Conservation (phyloP, 2,797 vertebrate genomes). For the Tokudaia tokunoshimensis region DNA sequence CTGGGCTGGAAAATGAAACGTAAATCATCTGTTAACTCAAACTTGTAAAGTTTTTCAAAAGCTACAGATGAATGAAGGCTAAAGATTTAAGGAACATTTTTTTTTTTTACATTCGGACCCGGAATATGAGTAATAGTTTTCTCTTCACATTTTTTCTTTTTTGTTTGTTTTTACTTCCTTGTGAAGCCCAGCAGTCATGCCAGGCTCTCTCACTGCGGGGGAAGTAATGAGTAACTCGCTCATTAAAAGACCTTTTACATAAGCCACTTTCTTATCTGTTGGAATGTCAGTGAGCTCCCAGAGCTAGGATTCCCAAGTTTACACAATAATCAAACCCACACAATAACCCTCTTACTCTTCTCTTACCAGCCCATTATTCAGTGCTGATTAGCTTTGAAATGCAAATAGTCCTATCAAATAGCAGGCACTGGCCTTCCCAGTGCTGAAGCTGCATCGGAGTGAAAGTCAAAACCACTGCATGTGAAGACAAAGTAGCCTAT, state of each 20-base stretch:
- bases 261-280: conserved; percentile 69
- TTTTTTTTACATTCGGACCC: neutral
- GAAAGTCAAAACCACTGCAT: conserved; percentile 67
- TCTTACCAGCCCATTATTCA: conserved; percentile 69
- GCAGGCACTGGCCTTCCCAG: neutral
- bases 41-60: conserved; percentile 50
- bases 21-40: conserved; percentile 41
- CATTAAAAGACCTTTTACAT: conserved; percentile 67
- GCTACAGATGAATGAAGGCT: neutral
- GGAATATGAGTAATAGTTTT: conserved; percentile 5
- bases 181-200: conserved; percentile 5
- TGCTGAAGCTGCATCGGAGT: neutral
- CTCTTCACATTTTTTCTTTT: neutral
- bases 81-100: conserved; percentile 24
- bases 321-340: conserved; percentile 77
- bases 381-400: conserved; percentile 78
- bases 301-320: conserved; percentile 65
- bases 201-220: neutral
- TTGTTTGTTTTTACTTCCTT: conserved; percentile 58
- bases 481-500: conserved; percentile 42
- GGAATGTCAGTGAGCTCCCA: conserved; percentile 54
- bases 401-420: conserved; percentile 77
- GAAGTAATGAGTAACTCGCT: conserved; percentile 55
- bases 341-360: conserved; percentile 73
- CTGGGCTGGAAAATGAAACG: conserved; percentile 10